Evolutionary conservation across 2,797 vertebrate genomes (phyloP), one percentile per base, ranked within the genome.

Genomic region (Pelochelys cantorii): DNA sequence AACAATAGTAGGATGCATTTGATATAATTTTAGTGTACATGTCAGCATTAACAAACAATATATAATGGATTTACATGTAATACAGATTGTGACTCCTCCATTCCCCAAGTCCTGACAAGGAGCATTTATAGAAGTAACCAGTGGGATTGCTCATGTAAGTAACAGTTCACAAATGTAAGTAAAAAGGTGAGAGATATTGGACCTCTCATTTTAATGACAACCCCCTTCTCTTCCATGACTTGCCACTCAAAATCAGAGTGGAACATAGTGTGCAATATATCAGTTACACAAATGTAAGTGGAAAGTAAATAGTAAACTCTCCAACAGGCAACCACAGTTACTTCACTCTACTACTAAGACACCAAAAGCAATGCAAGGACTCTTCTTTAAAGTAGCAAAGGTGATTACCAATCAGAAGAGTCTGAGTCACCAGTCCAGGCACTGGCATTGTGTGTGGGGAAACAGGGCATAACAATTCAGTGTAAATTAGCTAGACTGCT

Each of bases 1-100:
- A 1, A 55, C 20, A 1, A 3, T 1, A 57, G 23, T 88, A 12
- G 27, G 0, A 0, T 0, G 0, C 25, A 37, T 81, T 25, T 71
- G 54, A 83, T 88, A n/a, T 54, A 13, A 48, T 53, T 27, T 71
- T 23, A 42, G 37, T 31, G 29, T 13, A n/a, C 15, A 42, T 81
- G 59, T 86, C 1, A 14, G 7, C 1, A 0, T 68, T 52, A 3
- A 3, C 17, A n/a, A 37, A 2, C 42, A 52, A 42, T 5, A 27
- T 37, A 54, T 65, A 74, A 75, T 48, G 37, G 60, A 3, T 75
- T 20, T 82, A 56, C 3, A 79, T 87, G 8, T 48, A 83, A 83
- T 5, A 5, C 25, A 75, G 13, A 48, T 14, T 75, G 71, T 14
- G 23, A 75, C 71, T 14, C 9, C 17, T 11, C 56, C 18, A 2